phyloP scores from a whole-genome alignment of 2,888 invertebrate species.

The Andrena trimmerana region DNA sequence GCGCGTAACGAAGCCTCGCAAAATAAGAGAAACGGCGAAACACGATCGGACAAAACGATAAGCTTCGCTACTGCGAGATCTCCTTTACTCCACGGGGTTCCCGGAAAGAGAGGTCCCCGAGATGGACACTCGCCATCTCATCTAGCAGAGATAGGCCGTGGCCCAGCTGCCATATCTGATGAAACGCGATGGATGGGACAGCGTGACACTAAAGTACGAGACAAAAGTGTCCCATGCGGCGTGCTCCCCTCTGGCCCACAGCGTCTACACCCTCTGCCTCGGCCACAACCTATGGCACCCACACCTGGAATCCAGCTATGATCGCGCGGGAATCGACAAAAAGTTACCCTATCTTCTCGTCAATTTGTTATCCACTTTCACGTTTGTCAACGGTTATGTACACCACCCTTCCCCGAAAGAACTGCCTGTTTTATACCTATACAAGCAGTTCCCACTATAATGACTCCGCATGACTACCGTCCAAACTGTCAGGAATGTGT shows the following conservation, averaged over 20 bases:
- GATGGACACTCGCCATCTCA: slow-evolving; percentile 78
- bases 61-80: slow-evolving; percentile 76
- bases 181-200: slow-evolving; percentile 76
- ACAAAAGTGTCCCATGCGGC: slow-evolving; percentile 74
- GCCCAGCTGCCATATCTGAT: slow-evolving; percentile 78
- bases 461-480: no score
- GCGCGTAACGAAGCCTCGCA: slow-evolving; percentile 73
- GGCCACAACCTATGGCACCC: slow-evolving; percentile 47
- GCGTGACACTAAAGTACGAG: slow-evolving; percentile 76
- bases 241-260: slow-evolving; percentile 42
- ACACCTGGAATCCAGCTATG: slow-evolving; percentile 39
- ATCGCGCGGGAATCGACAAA: slow-evolving; percentile 22
- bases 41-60: slow-evolving; percentile 79
- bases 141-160: slow-evolving; percentile 77
- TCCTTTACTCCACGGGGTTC: slow-evolving; percentile 76
- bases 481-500: no score
- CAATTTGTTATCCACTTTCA: slow-evolving; percentile 51
- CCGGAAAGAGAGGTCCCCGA: slow-evolving; percentile 76
- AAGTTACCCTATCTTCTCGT: slow-evolving; percentile 44
- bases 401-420: neutral
- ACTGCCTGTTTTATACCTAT: neutral
- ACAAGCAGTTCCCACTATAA: neutral
- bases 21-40: slow-evolving; percentile 76
- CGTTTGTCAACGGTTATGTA: neutral
- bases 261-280: slow-evolving; percentile 36